phyloP scores from a whole-genome alignment of 2,797 vertebrate species.

The Parauchenoglanis punctatus region DNA sequence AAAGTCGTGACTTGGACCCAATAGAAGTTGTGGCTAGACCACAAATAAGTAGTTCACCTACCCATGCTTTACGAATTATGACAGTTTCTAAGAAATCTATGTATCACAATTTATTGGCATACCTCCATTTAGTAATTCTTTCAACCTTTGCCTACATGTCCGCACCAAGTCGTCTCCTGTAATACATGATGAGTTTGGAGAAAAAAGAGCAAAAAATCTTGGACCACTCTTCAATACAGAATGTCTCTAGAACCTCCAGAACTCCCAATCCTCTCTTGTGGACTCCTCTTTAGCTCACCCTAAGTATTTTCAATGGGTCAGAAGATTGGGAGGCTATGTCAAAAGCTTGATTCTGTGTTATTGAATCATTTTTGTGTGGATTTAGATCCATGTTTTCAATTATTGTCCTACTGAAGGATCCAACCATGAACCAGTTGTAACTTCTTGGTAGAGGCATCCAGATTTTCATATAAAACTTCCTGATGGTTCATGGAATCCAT shows the following conservation, averaged over 20 bases:
- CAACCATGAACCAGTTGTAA: too few relatives aligned
- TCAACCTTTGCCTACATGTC: background rate
- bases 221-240: background rate
- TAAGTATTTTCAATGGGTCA: background rate
- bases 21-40: background rate
- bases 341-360: background rate
- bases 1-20: conserved; percentile 19
- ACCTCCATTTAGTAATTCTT: background rate
- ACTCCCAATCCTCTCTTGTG: background rate
- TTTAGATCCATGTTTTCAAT: background rate
- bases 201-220: background rate
- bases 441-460: background rate
- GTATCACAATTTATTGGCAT: background rate
- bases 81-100: background rate
- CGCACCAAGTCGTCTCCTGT: background rate
- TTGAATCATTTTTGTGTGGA: background rate
- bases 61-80: background rate
- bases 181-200: background rate
- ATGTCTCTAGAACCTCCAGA: background rate
- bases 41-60: conserved; percentile 10
- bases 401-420: background rate
- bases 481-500: background rate
- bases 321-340: background rate
- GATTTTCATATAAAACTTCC: background rate
- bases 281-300: background rate